Evolutionary conservation across 2,797 vertebrate species (phyloP), one percentile per base, ranked within the genome.

Genomic region (Poeciliopsis turneri): DNA sequence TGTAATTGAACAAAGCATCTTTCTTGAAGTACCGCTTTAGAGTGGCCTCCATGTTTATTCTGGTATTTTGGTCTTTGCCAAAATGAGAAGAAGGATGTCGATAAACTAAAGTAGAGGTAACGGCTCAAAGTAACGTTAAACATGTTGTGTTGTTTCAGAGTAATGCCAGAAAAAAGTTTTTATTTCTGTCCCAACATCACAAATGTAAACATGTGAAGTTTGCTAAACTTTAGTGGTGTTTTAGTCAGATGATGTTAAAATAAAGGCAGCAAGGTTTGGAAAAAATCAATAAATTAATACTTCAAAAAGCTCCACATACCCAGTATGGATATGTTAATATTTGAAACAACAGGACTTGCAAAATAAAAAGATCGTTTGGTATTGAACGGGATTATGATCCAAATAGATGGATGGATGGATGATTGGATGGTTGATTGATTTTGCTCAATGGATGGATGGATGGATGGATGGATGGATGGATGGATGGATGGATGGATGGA

Each of bases 161-260:
- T 15, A 5, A 68, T 5, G 11, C 39, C 12, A 43, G 23, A 25
- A n/a, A 69, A 69, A 13, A 7, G 12, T 6, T 13, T 69, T 28
- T 11, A 53, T 68, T n/a, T 69, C 11, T 15, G 12, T 13, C 23
- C 66, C 5, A n/a, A 13, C 11, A n/a, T 41, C 39, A n/a, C 66
- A 69, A 69, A 69, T 25, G 11, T 41, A 69, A 43, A 43, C 66
- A 66, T 36, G 18, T 66, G 20, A 66, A 66, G 64, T 66, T 66
- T 66, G 20, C 8, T 66, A 39, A 66, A 66, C 30, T 39, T 10
- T 23, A 36, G 5, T 36, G 2, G 0, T 36, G 30, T 8, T 64
- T 64, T 64, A 10, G 33, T 66, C 18, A 39, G 36, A 66, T 66
- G 36, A 66, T 20, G 18, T 20, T 10, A 23, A 61, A 30, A 66